A percentile compares a stretch with the other conserved stretches of the same genome.
Conservation (phyloP, 1,140 invertebrate genomes). For the Streblospio benedicti region DNA sequence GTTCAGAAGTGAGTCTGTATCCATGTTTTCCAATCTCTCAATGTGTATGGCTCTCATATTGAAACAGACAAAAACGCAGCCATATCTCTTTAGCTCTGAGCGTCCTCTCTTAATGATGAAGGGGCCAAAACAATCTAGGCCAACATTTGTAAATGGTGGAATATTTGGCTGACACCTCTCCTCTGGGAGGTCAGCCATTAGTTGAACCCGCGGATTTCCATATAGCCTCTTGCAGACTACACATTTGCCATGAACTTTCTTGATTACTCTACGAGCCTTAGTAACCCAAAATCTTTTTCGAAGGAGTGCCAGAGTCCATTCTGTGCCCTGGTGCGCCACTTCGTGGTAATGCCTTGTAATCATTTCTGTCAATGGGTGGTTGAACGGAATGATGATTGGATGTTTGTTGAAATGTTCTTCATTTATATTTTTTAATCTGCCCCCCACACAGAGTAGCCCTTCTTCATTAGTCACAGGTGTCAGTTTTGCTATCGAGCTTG, state of each 20-base stretch:
- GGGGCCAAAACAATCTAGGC: constrained; percentile 15
- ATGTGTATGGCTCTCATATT: constrained; percentile 16
- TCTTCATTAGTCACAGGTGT: background rate
- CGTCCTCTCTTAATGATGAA: constrained; percentile 4
- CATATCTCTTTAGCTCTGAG: constrained; percentile 5
- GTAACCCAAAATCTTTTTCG: background rate
- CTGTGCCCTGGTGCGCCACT: background rate
- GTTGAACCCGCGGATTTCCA: background rate
- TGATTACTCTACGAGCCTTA: background rate
- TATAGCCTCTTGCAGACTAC: background rate
- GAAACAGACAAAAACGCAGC: constrained; percentile 16
- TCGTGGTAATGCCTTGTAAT: constrained; percentile 1
- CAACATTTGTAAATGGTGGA: background rate
- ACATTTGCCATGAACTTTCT: background rate
- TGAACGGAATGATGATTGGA: constrained; percentile 6
- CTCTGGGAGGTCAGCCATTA: background rate
- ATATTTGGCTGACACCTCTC: background rate
- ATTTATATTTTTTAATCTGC: background rate
- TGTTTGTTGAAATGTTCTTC: background rate
- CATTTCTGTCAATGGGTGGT: background rate
- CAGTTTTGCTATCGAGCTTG: background rate
- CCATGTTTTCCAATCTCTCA: constrained; percentile 5
- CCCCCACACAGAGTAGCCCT: background rate
- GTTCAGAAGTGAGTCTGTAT: constrained; percentile 12
- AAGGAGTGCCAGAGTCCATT: background rate